A percentile compares a stretch with the other conserved stretches of the same genome.
Conservation (phyloP, 2,113 vertebrate genomes). For the Caranx ignobilis region DNA sequence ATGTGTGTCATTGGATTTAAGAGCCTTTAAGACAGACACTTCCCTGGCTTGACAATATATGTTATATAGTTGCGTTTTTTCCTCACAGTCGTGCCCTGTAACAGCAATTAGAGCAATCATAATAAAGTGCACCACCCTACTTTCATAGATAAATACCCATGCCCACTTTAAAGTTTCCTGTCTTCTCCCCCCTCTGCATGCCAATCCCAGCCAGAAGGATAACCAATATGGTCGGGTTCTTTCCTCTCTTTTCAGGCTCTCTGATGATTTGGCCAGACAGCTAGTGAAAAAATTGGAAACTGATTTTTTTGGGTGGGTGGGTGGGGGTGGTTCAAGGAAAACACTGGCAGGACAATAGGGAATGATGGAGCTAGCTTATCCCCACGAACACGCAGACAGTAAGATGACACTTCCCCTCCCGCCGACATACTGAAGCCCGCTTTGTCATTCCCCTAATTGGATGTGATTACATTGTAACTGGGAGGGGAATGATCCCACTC, state of each 20-base stretch:
- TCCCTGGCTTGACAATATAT: neutral
- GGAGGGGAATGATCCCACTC: constrained; percentile 57
- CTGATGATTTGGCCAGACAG: constrained; percentile 76
- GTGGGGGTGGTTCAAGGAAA: constrained; percentile 41
- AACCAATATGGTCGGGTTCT: constrained; percentile 67
- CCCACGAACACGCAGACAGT: constrained; percentile 47
- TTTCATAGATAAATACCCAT: neutral
- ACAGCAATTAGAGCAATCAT: neutral
- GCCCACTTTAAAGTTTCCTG: neutral
- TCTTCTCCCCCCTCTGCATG: constrained; percentile 15
- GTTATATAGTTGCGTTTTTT: neutral
- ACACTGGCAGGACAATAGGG: constrained; percentile 39
- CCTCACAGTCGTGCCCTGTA: neutral
- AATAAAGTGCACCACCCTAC: no score
- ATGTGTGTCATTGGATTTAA: neutral
- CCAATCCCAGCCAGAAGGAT: constrained; percentile 61
- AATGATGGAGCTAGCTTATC: constrained; percentile 55
- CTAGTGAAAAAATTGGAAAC: constrained; percentile 66
- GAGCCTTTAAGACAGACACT: neutral
- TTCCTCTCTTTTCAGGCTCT: constrained; percentile 60
- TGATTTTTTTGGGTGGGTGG: neutral
- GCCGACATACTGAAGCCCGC: constrained; percentile 45
- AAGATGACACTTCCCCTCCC: constrained; percentile 64
- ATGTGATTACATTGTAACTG: constrained; percentile 70
- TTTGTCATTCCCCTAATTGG: constrained; percentile 75